Evolutionary conservation across 1,140 invertebrate genomes (phyloP), one percentile per base, ranked within the genome.

Genomic region (Panagrolaimus sp.): DNA sequence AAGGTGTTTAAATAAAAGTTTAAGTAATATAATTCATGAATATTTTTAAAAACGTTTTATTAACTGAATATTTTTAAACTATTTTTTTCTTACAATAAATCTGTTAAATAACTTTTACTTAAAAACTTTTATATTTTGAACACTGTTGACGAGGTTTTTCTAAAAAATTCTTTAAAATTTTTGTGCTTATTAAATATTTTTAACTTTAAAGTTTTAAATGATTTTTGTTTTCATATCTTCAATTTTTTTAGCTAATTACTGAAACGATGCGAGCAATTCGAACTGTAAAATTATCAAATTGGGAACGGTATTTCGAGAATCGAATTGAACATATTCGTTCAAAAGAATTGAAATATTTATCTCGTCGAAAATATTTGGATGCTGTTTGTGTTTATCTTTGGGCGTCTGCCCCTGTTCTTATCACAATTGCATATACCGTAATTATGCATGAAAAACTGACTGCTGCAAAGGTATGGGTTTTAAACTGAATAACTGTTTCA

Each of bases 371-470:
- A 86, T 98, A 98, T 85, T 84, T 98, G 70, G 96, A 98, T 86
- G 96, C 95, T 17, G 84, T 96, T 62, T 98, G 95, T 86, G 96
- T 98, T 1, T 97, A 93, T 83, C 92, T 98, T 83, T 98, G 96
- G 96, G 96, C 95, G 0, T 94, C 93, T 8, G 97, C 95, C n/a
- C 95, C 95, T 0, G 91, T 97, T 55, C 80, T 97, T 1, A 94
- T 98, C 72, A 90, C 93, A 1, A 89, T 96, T 66, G 85, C 95
- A 0, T 96, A 94, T 81, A 88, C 90, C n/a, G 81, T 92, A 12
- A 78, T 93, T 72, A 26, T 84, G 65, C 91, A 92, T 6, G 89
- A 94, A 69, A 66, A 87, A 66, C 86, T 98, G 0, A 90, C 89
- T 68, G 91, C 94, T 5, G 90, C 93, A 44, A 93, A 90, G 52